Evolutionary conservation across 92 coral and sea anemone genomes (phyloP).

Genomic region (Heteractis magnifica): DNA sequence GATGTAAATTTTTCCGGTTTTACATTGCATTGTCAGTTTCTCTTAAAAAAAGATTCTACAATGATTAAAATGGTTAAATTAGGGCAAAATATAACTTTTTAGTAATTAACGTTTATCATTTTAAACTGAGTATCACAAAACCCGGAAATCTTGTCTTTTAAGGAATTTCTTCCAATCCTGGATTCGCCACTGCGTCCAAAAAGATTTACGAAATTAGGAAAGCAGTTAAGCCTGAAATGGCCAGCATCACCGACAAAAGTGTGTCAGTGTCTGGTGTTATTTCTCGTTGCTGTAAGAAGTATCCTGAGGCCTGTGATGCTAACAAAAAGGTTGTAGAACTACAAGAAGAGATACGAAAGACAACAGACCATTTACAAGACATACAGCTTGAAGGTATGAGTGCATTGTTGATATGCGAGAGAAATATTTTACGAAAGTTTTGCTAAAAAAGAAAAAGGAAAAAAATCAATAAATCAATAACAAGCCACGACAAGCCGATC

Average conservation of each 20-base stretch:
- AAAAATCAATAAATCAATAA: too few species aligned
- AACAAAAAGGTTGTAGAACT: not conserved
- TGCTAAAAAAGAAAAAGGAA: too few species aligned
- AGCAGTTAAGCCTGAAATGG: not conserved
- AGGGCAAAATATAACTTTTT: too few species aligned
- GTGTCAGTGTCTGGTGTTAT: not conserved
- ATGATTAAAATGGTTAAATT: too few species aligned
- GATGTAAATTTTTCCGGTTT: too few species aligned
- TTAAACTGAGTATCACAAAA: not conserved
- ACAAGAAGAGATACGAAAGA: not conserved
- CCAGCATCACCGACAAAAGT: not conserved
- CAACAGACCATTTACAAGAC: not conserved
- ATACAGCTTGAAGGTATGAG: constrained; percentile 11
- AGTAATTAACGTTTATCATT: too few species aligned
- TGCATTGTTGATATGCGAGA: too few species aligned
- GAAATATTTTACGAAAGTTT: too few species aligned
- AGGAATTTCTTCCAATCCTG: not conserved
- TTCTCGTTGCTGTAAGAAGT: not conserved
- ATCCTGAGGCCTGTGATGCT: not conserved
- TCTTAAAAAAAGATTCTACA: too few species aligned
- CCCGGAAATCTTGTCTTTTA: not conserved
- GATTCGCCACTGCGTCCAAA: not conserved
- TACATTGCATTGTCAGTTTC: too few species aligned
- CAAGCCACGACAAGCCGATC: too few species aligned
- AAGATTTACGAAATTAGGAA: not conserved